phyloP scores from a whole-genome alignment of 2,113 vertebrate genomes.

The Equus quagga region DNA sequence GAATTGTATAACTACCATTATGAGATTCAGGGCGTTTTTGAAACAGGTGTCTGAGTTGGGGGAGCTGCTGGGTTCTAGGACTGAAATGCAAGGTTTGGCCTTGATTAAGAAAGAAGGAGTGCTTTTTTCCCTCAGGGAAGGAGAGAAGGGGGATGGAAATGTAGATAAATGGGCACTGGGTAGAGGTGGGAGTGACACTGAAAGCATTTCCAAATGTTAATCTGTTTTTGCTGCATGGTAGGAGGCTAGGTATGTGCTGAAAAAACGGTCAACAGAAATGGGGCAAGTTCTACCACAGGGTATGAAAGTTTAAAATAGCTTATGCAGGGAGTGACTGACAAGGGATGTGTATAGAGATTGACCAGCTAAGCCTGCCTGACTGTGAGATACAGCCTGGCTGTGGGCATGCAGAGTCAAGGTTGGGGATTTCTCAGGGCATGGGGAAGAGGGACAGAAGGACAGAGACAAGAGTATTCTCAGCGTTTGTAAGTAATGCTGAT shows the following conservation, averaged over 20 bases:
- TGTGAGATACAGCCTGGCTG: background rate
- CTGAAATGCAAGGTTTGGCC: background rate
- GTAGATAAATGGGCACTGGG: too few species aligned
- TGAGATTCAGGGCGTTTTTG: background rate
- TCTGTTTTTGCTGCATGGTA: background rate
- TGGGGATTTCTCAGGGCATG: background rate
- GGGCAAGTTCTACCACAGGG: background rate
- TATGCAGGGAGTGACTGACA: too few species aligned
- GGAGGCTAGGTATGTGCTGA: background rate
- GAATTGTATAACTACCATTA: background rate
- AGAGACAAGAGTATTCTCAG: background rate
- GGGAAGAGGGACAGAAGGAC: background rate
- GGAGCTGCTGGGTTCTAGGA: background rate
- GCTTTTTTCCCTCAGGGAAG: background rate
- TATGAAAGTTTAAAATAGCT: background rate
- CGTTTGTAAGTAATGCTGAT: background rate
- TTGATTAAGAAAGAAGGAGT: background rate
- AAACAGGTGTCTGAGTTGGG: background rate
- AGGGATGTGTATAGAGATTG: accelerated
- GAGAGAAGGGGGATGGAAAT: background rate
- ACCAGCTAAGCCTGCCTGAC: too few species aligned
- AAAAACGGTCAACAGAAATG: background rate
- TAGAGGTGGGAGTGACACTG: background rate
- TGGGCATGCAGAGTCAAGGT: background rate
- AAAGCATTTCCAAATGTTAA: background rate